These are phyloP conservation scores for Lydus trimaculatus DNA, from an alignment of 2,888 invertebrate genomes.

Conservation along the genomic window DNA sequence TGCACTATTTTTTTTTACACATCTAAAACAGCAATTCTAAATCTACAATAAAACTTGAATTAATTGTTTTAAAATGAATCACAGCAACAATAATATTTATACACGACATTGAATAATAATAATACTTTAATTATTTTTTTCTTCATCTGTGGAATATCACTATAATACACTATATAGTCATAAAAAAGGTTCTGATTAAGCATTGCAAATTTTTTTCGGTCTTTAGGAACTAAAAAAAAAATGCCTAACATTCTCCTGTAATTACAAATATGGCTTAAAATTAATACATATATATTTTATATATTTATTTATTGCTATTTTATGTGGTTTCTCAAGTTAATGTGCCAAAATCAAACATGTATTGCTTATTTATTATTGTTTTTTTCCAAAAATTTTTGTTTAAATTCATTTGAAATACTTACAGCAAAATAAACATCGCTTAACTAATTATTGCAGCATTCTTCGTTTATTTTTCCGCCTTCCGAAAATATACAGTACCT, in stretches of 20 bases:
- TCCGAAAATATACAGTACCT: neutral
- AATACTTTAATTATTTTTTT: conserved; percentile 23
- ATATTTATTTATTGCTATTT: conserved; percentile 46
- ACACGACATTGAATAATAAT: conserved; percentile 54
- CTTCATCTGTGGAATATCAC: conserved; percentile 42
- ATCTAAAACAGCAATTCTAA: conserved; percentile 57
- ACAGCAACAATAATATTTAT: conserved; percentile 62
- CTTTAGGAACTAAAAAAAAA: conserved; percentile 38
- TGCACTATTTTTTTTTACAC: conserved; percentile 56
- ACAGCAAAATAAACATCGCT: conserved; percentile 19
- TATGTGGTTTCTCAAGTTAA: neutral
- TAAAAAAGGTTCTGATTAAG: conserved; percentile 37
- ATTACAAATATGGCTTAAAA: conserved; percentile 39
- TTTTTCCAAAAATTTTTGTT: no score
- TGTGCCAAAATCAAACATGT: neutral
- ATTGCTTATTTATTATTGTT: neutral
- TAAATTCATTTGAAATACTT: neutral
- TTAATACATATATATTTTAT: conserved; percentile 38
- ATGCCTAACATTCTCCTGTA: conserved; percentile 32
- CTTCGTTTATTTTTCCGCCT: neutral
- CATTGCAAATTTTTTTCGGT: conserved; percentile 29
- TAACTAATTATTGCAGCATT: neutral
- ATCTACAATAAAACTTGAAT: conserved; percentile 51
- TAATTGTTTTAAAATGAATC: conserved; percentile 57
- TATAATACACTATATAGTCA: conserved; percentile 44